Conservation (phyloP, 2,888 invertebrate genomes). For the Pyralis farinalis region DNA sequence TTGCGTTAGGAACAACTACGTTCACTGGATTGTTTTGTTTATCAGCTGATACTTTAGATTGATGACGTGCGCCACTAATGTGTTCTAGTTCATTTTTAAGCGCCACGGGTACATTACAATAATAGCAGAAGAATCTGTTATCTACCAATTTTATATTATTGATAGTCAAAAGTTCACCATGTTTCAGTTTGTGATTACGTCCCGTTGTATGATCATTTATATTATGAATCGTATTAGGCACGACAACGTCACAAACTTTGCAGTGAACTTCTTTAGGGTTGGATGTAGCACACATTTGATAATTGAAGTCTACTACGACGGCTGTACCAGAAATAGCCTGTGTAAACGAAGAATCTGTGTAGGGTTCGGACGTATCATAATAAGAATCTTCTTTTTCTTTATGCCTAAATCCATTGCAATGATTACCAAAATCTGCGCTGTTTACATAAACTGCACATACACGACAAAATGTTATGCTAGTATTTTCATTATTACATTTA, state of each 20-base stretch:
- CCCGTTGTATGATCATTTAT: conserved; percentile 6
- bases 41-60: neutral
- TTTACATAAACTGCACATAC: neutral
- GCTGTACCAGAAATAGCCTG: conserved; percentile 2
- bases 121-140: neutral
- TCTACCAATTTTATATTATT: neutral
- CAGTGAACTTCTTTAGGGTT: conserved; percentile 11
- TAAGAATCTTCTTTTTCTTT: neutral
- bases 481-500: neutral
- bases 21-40: neutral
- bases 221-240: conserved; percentile 3
- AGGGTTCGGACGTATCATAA: no score
- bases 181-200: conserved; percentile 2
- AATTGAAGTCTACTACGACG: conserved; percentile 14
- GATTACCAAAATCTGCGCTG: conserved; percentile 4
- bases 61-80: neutral
- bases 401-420: conserved; percentile 10
- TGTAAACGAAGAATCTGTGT: no score
- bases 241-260: conserved; percentile 5
- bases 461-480: conserved; percentile 3
- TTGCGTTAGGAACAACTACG: neutral
- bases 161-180: conserved; percentile 1
- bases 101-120: neutral
- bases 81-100: neutral
- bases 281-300: conserved; percentile 14